Evolutionary conservation across 2,113 vertebrate genomes (phyloP).

Genomic region (Rhombomys opimus): DNA sequence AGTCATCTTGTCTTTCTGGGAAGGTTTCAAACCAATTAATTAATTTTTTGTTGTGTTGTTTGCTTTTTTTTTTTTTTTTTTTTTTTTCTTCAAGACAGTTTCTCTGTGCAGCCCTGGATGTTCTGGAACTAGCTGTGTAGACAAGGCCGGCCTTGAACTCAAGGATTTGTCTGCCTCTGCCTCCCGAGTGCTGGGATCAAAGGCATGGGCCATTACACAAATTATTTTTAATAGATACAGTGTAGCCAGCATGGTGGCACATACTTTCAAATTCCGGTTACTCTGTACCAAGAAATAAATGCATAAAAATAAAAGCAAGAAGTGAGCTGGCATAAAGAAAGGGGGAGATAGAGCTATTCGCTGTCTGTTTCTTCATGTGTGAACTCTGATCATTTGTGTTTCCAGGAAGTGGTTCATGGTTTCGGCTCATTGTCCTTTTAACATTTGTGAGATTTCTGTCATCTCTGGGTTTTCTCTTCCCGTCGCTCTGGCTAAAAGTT

Average conservation of each 20-base stretch:
- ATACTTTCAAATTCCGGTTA: background rate
- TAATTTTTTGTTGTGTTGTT: background rate
- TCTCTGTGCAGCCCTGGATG: background rate
- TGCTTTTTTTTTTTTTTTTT: background rate
- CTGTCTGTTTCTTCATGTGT: background rate
- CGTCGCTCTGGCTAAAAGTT: background rate
- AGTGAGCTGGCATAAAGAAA: no score
- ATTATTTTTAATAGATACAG: conserved; percentile 19
- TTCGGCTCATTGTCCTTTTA: background rate
- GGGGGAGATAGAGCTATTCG: background rate
- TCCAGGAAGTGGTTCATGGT: background rate
- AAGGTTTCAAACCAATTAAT: conserved; percentile 5
- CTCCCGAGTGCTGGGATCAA: background rate
- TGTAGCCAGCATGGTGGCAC: background rate
- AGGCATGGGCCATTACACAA: background rate
- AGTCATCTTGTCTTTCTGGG: background rate
- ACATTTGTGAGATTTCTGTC: background rate
- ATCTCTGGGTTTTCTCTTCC: background rate
- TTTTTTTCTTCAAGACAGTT: background rate
- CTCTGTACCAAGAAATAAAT: background rate
- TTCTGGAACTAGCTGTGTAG: background rate
- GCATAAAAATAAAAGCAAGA: background rate
- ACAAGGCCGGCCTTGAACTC: background rate
- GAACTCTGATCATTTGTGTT: background rate
- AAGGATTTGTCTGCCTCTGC: background rate